Evolutionary conservation across 2,113 vertebrate genomes (phyloP).

Genomic region (Passer montanus): DNA sequence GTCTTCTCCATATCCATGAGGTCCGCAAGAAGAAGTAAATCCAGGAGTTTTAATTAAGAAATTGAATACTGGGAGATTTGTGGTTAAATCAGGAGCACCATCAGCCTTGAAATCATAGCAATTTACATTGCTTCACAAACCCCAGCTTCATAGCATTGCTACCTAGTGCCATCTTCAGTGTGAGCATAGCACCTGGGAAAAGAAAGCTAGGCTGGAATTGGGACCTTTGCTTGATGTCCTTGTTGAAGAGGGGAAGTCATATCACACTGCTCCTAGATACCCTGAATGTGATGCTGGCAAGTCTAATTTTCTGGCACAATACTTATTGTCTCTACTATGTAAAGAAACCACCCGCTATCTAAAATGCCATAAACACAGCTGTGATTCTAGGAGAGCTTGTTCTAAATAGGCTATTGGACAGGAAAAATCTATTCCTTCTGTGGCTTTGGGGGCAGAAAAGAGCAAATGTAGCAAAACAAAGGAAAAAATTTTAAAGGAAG

Average conservation of each 20-base stretch:
- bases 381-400: background rate
- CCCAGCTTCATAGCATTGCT: background rate
- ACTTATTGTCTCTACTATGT: background rate
- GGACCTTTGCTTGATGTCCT: background rate
- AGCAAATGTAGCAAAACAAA: background rate
- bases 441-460: background rate
- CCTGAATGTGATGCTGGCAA: background rate
- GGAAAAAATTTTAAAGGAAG: background rate
- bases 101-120: background rate
- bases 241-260: background rate
- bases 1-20: background rate
- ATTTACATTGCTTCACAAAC: background rate
- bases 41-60: slow-evolving; percentile 11
- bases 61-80: background rate
- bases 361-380: background rate
- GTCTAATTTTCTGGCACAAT: background rate
- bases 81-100: background rate
- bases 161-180: background rate
- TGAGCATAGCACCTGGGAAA: background rate
- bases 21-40: background rate
- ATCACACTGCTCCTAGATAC: background rate
- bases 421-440: background rate
- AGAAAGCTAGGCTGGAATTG: background rate
- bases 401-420: background rate
- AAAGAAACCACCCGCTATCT: background rate